Evolutionary conservation across 2,797 vertebrate species (phyloP).

Genomic region (Acrossocheilus fasciatus): DNA sequence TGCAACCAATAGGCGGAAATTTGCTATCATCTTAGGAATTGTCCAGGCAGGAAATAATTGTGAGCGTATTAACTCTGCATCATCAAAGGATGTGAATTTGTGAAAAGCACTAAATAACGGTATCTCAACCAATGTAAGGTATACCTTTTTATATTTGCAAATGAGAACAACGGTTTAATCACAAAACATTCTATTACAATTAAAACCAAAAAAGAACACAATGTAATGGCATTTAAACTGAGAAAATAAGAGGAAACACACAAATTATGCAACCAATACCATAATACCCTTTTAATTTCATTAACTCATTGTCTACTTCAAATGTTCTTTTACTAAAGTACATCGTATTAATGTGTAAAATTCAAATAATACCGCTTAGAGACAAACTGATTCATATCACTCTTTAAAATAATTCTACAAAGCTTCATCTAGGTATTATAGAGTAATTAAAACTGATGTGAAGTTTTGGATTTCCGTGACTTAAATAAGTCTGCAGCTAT

Average conservation of each 20-base stretch:
- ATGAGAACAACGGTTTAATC: constrained; percentile 54
- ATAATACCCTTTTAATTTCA: constrained; percentile 3
- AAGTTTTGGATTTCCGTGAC: not conserved
- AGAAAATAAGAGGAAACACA: constrained; percentile 70
- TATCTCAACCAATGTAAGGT: constrained; percentile 51
- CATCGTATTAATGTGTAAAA: not conserved
- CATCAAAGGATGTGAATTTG: constrained; percentile 41
- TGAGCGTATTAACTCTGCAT: not conserved
- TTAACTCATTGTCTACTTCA: not conserved
- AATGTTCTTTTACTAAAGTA: not conserved
- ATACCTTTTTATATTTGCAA: constrained; percentile 71
- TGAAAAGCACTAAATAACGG: constrained; percentile 62
- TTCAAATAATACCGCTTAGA: not conserved
- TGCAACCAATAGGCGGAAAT: not conserved
- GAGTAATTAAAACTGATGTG: not conserved
- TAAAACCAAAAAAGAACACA: constrained; percentile 66
- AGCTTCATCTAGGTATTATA: not conserved
- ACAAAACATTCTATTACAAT: constrained; percentile 64
- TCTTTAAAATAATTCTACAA: not conserved
- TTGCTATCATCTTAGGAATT: not conserved
- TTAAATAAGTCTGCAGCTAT: not conserved
- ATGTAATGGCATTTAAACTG: constrained; percentile 62
- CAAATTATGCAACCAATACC: constrained; percentile 65
- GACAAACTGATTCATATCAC: not conserved
- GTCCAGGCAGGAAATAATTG: constrained; percentile 2